Evolutionary conservation across 2,113 vertebrate genomes (phyloP), one percentile per base, ranked within the genome.

Genomic region (Lathamus discolor): DNA sequence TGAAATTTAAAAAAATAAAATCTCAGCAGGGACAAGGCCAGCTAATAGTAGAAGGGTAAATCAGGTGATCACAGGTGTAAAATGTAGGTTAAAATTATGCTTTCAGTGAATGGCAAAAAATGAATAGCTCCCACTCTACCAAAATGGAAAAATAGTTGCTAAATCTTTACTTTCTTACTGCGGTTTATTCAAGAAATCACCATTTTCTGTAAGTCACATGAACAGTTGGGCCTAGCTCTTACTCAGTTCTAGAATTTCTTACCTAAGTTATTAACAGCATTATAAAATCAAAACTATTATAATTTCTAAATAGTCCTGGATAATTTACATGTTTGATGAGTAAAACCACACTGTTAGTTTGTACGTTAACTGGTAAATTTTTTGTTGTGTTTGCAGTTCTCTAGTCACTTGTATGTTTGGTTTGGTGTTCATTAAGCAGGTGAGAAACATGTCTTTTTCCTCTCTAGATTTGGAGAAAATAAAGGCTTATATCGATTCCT

Each of bases 401-500:
- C 10, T 64, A 64, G 11, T 78, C 20, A 39, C 7, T 64, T 63
- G 2, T 69, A 12, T 62, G 16, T 72, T 83, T 83, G 52, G 9
- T 29, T 86, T 86, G n/a, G 29, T 13, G 4, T 55, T 92, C 62
- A n/a, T 67, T 62, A 28, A 73, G 27, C 28, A 72, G 23, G 10
- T 92, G 23, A 90, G 37, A 88, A 86, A 96, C 8, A 13, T 41
- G 0, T 86, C 52, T 48, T 77, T 94, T 96, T 93, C 23, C 46
- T 94, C 93, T 93, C 39, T 96, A 99, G 99, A 99, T 98, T 97
- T 99, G 98, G 99, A 99, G 97, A 99, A 99, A 97, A 99, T 99
- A 96, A 99, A 99, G 97, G 96, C 99, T 14, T 99, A 99, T 70
- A 99, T 99, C 1, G 99, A 99, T 97, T 99, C 99, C 70, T 99